Conservation (phyloP, 2,113 vertebrate species). For the Sander vitreus region DNA sequence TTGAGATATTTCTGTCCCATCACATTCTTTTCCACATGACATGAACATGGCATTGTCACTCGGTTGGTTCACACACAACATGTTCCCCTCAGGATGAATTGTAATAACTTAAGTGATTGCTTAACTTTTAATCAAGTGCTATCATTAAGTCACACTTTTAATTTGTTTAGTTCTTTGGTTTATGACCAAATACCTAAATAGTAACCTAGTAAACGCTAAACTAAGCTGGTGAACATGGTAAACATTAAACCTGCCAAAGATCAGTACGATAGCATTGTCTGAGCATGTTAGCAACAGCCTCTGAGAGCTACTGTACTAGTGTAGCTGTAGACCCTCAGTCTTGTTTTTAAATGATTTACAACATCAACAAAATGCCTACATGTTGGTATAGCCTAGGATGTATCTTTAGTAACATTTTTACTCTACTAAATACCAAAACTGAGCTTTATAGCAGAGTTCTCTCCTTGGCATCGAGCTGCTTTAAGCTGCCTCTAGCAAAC, state of each 20-base stretch:
- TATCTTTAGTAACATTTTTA: constrained; percentile 15
- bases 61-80: background rate
- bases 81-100: background rate
- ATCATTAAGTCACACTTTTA: background rate
- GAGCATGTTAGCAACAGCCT: background rate
- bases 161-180: background rate
- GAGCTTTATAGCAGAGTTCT: constrained; percentile 2
- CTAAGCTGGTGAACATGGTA: background rate
- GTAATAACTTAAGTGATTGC: background rate
- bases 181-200: background rate
- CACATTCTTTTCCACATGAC: no score
- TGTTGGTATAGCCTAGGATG: background rate
- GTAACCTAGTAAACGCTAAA: background rate
- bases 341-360: constrained; percentile 14
- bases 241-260: background rate
- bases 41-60: no score
- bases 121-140: background rate
- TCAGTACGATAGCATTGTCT: background rate
- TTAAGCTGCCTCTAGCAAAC: constrained; percentile 38
- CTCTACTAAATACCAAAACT: background rate
- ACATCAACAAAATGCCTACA: background rate
- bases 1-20: no score
- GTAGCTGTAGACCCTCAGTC: background rate
- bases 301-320: background rate
- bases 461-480: constrained; percentile 36